Conservation (phyloP, 2,888 invertebrate genomes). For the Chironomus tentans region DNA sequence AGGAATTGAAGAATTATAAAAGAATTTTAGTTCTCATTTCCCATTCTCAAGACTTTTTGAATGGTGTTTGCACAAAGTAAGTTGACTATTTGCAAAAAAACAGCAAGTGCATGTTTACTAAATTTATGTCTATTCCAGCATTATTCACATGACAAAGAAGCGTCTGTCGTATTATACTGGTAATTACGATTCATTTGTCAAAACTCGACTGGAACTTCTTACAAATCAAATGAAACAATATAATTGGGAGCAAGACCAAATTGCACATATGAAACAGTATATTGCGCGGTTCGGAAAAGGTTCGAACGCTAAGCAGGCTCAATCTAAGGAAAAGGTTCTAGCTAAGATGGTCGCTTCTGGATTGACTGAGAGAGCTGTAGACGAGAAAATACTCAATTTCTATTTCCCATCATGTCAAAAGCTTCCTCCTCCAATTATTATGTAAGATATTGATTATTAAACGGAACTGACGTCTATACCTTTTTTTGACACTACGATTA, state of each 20-base stretch:
- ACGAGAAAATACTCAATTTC: slow-evolving; percentile 87
- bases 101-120: background rate
- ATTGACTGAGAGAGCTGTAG: slow-evolving; percentile 86
- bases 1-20: slow-evolving; percentile 93
- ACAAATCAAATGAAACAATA: slow-evolving; percentile 99
- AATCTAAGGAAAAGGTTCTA: slow-evolving; percentile 98
- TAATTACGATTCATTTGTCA: slow-evolving; percentile 94
- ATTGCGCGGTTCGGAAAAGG: slow-evolving; percentile 99
- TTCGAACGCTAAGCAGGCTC: slow-evolving; percentile 96
- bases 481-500: too few species aligned
- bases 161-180: slow-evolving; percentile 91
- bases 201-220: slow-evolving; percentile 84
- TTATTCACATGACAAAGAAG: slow-evolving; percentile 89
- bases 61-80: slow-evolving; percentile 86
- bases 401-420: slow-evolving; percentile 93
- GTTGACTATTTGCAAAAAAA: background rate
- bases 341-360: slow-evolving; percentile 99
- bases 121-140: slow-evolving; percentile 37
- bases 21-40: slow-evolving; percentile 95
- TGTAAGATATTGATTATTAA: background rate
- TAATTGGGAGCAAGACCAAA: slow-evolving; percentile 99
- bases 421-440: slow-evolving; percentile 80
- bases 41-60: slow-evolving; percentile 98
- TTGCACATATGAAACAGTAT: slow-evolving; percentile 99
- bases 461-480: too few species aligned